Evolutionary conservation across 2,888 invertebrate genomes (phyloP).

Genomic region (Halocaridina rubra): DNA sequence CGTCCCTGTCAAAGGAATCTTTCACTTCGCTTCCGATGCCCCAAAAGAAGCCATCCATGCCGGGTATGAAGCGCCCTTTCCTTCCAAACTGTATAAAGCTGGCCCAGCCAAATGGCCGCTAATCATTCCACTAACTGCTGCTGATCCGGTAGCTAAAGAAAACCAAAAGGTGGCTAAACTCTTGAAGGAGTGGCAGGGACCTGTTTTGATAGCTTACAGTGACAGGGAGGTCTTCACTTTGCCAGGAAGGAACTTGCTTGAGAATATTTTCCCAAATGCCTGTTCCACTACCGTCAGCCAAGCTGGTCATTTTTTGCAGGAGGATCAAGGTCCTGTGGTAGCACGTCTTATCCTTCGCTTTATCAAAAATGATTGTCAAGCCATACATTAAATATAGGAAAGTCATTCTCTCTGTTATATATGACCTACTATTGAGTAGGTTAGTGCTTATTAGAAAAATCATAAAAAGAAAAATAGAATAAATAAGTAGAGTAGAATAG

Average conservation of each 20-base stretch:
- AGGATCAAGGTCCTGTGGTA: conserved; percentile 40
- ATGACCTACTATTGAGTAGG: too few species aligned
- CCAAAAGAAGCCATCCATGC: not conserved
- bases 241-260: conserved; percentile 17
- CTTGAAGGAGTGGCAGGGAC: conserved; percentile 39
- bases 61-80: conserved; percentile 45
- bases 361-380: conserved; percentile 15
- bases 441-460: too few species aligned
- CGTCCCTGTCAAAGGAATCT: conserved; percentile 26
- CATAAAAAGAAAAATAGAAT: too few species aligned
- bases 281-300: conserved; percentile 28
- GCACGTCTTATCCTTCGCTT: conserved; percentile 28
- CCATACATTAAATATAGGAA: too few species aligned
- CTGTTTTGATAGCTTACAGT: conserved; percentile 45
- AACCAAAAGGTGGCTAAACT: conserved; percentile 28
- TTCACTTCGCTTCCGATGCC: conserved; percentile 17
- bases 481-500: too few species aligned
- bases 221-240: conserved; percentile 44
- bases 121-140: conserved; percentile 12
- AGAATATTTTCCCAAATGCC: conserved; percentile 15
- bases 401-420: too few species aligned
- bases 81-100: conserved; percentile 26
- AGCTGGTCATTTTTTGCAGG: conserved; percentile 55
- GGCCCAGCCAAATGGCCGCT: conserved; percentile 35
- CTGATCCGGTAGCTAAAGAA: conserved; percentile 32